Evolutionary conservation across 2,113 vertebrate genomes (phyloP).

Genomic region (Antechinus stuartii): DNA sequence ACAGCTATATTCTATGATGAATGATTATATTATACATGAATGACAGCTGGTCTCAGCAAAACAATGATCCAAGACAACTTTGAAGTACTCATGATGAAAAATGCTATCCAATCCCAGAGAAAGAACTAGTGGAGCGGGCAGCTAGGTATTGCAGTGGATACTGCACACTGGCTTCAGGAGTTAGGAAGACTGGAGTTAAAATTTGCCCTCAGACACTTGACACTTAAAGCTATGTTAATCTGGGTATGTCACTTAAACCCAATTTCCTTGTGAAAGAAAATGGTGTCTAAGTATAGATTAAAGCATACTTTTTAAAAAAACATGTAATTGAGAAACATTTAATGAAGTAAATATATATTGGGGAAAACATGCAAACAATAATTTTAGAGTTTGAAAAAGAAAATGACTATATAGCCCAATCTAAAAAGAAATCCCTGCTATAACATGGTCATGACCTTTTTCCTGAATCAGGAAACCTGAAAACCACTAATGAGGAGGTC

Average conservation of each 20-base stretch:
- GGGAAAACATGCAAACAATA: not conserved
- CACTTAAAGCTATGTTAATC: too few species aligned
- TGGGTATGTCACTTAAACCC: too few species aligned
- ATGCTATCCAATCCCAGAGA: not conserved
- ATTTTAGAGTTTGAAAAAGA: not conserved
- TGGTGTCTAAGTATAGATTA: not conserved
- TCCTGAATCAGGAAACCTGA: not conserved
- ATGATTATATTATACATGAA: not conserved
- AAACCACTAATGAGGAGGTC: not conserved
- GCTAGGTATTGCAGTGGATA: too few species aligned
- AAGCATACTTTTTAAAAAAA: not conserved
- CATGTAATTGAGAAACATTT: not conserved
- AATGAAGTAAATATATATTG: not conserved
- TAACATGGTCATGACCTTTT: not conserved
- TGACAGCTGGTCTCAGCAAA: not conserved
- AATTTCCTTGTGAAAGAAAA: too few species aligned
- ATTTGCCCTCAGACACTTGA: too few species aligned
- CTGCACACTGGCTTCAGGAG: too few species aligned
- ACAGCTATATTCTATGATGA: not conserved
- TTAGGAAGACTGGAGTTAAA: too few species aligned
- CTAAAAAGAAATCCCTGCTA: not conserved
- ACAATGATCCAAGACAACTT: not conserved
- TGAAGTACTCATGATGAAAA: not conserved
- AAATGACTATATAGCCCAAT: not conserved
- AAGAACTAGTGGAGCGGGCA: not conserved